A percentile compares a stretch with the other conserved stretches of the same genome.
These are phyloP conservation scores for Drosophila bocqueti DNA, from an alignment of 1,140 invertebrate genomes.

Conservation along the genomic window DNA sequence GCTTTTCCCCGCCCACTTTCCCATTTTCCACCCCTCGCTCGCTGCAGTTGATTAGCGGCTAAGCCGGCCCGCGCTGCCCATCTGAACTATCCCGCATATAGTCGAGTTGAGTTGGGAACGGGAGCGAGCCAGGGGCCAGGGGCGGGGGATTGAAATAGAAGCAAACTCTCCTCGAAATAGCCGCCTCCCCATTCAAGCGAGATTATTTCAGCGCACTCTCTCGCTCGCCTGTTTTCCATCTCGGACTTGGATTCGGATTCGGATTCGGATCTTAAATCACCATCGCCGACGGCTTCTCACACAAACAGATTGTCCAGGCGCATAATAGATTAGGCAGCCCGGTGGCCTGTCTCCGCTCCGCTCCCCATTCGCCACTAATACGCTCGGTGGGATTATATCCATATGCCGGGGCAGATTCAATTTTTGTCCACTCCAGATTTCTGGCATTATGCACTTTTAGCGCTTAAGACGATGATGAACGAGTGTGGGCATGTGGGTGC, in stretches of 20 bases:
- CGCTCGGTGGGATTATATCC: constrained; percentile 40
- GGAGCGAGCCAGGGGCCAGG: neutral
- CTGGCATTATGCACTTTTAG: constrained; percentile 43
- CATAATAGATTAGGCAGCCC: constrained; percentile 60
- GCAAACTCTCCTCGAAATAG: constrained; percentile 42
- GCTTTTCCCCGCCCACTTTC: constrained; percentile 42
- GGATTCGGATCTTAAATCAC: constrained; percentile 62
- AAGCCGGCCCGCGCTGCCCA: constrained; percentile 47
- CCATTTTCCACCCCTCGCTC: constrained; percentile 23
- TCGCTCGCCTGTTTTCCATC: constrained; percentile 52
- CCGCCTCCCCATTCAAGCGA: constrained; percentile 50
- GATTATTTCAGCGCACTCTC: constrained; percentile 75
- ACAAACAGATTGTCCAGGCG: constrained; percentile 50
- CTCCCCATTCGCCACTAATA: constrained; percentile 29
- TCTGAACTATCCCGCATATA: constrained; percentile 73
- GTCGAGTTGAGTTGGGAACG: constrained; percentile 20
- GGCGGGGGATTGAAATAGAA: constrained; percentile 28
- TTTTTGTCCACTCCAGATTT: constrained; percentile 48
- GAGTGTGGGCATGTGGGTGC: constrained; percentile 31
- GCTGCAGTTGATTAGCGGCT: constrained; percentile 70
- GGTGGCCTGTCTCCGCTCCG: constrained; percentile 9
- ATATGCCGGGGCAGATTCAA: constrained; percentile 43
- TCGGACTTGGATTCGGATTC: constrained; percentile 6
- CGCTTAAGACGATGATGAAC: constrained; percentile 38
- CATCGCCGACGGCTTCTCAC: constrained; percentile 63